phyloP scores from a whole-genome alignment of 1,140 invertebrate species.

The Periplaneta americana region DNA sequence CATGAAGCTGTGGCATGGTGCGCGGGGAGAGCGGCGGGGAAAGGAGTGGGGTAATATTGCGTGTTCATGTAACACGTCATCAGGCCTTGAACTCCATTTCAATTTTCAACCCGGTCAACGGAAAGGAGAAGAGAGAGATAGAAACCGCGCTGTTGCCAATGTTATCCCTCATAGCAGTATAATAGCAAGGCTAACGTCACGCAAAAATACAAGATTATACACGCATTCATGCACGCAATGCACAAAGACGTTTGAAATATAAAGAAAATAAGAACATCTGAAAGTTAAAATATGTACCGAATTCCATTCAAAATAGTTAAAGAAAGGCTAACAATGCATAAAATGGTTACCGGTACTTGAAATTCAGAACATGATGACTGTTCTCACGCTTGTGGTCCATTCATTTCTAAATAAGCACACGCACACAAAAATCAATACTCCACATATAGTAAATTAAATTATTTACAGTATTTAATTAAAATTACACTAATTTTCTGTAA shows the following conservation, averaged over 20 bases:
- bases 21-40: not conserved
- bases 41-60: not conserved
- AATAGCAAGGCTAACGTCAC: not conserved
- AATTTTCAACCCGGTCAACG: conserved; percentile 9
- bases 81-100: conserved; percentile 13
- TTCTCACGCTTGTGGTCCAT: not conserved
- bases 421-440: too few species aligned
- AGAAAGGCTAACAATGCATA: not conserved
- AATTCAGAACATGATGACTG: not conserved
- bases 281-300: not conserved
- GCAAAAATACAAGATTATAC: not conserved
- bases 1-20: not conserved
- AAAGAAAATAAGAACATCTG: not conserved
- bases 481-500: too few species aligned
- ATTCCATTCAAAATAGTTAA: not conserved
- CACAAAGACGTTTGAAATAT: not conserved
- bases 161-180: not conserved
- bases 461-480: too few species aligned
- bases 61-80: conserved; percentile 9
- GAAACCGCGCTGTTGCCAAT: not conserved
- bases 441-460: too few species aligned
- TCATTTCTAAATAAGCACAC: not conserved
- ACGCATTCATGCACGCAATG: not conserved
- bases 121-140: not conserved
- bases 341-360: too few species aligned